Percentiles rank a stretch among this genome's conserved stretches.
phyloP scores from a whole-genome alignment of 1,140 invertebrate genomes.

The Drosophila sp. region DNA sequence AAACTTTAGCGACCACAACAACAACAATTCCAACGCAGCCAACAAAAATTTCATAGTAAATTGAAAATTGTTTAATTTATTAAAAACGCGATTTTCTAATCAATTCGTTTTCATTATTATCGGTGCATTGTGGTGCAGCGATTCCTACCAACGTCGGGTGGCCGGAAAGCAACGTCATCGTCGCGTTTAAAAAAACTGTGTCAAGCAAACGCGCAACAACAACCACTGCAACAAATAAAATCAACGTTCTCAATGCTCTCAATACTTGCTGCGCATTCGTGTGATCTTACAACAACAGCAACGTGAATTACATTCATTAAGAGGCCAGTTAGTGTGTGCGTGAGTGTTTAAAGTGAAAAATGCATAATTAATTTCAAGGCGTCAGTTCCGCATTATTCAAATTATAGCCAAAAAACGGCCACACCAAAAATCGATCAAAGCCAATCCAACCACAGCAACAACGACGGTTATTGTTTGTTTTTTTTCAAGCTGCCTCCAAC shows the following conservation, averaged over 20 bases:
- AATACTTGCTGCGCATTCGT: slow-evolving; percentile 19
- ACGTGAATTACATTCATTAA: slow-evolving; percentile 36
- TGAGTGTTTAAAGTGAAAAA: slow-evolving; percentile 16
- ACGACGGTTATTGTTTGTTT: slow-evolving; percentile 66
- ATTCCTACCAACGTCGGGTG: slow-evolving; percentile 9
- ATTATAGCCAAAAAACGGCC: slow-evolving; percentile 28
- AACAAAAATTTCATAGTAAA: slow-evolving; percentile 34
- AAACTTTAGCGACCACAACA: slow-evolving; percentile 35
- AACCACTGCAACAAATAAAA: slow-evolving; percentile 40
- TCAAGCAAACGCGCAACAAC: slow-evolving; percentile 51
- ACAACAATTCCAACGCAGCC: slow-evolving; percentile 73
- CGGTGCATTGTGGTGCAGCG: neutral
- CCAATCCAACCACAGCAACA: slow-evolving; percentile 25
- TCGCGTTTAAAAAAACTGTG: slow-evolving; percentile 57
- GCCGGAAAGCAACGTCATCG: neutral
- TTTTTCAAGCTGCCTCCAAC: slow-evolving; percentile 55
- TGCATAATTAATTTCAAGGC: slow-evolving; percentile 65
- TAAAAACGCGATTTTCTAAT: slow-evolving; percentile 30
- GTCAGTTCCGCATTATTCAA: slow-evolving; percentile 64
- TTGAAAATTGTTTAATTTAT: slow-evolving; percentile 34
- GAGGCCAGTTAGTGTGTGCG: slow-evolving; percentile 11
- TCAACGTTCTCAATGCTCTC: slow-evolving; percentile 38
- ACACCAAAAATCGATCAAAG: slow-evolving; percentile 32
- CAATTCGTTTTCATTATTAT: slow-evolving; percentile 5
- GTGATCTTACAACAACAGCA: slow-evolving; percentile 42